Base-by-base conservation (phyloP, 2,888 invertebrate species). In the Syrista parreyssii region DNA sequence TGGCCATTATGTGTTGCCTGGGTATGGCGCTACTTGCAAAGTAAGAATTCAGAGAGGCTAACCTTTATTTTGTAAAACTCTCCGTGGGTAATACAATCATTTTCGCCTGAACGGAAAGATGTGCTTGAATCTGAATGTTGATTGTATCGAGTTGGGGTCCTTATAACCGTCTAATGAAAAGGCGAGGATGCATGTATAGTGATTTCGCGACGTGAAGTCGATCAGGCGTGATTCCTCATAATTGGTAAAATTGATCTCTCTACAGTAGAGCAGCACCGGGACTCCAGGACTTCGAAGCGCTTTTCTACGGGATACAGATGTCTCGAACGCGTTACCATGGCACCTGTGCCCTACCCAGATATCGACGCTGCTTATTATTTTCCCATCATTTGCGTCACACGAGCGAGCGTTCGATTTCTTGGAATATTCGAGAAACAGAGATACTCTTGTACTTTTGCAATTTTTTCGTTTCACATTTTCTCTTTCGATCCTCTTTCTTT, bases 141-240 rank as follows among this genome's bases (percentile, higher is more conserved):
- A 55, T 23, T 55, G 6, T 55, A 55, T 55, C 23, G 55, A 23
- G 55, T 23, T 55, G 1, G 55, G 2, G 2, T 55, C 23, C 55
- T 55, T 55, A 55, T 55, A 55, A 55, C 15, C 23, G 23, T 55
- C 81, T 82, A 80, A 77, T 81, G 79, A 77, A 76, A 71, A 55
- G 34, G 75, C 71, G 76, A 31, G 68, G 79, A 80, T 77, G 80
- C 78, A 74, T 78, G 79, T 80, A 78, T 81, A 74, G 76, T 82
- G 81, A 84, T 86, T 85, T 86, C 83, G 83, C 82, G 79, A 80
- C 81, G 84, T 84, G 83, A 80, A 85, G 82, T 82, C 86, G 84
- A 84, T 84, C 85, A 84, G 79, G 82, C 86, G 86, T 85, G 84
- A 85, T 85, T 86, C 81, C 83, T 84, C 82, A 84, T 87, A 87